phyloP scores from a whole-genome alignment of 2,797 vertebrate genomes.

The Muscicapa striata region DNA sequence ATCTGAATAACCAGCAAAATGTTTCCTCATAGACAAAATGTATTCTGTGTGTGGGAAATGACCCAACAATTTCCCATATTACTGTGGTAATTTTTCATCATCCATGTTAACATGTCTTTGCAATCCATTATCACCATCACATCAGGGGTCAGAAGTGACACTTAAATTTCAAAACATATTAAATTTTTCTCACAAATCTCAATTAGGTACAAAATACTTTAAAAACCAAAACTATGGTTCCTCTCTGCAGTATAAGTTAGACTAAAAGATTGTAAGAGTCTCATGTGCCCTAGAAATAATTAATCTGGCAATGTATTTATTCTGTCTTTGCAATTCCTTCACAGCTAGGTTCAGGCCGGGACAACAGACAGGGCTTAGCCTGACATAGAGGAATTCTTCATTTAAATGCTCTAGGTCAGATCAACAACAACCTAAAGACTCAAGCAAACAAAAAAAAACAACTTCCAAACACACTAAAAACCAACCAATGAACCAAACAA shows the following conservation, averaged over 20 bases:
- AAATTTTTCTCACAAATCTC: neutral
- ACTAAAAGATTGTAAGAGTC: neutral
- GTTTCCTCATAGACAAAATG: neutral
- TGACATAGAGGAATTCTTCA: neutral
- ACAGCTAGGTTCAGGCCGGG: slow-evolving; percentile 18
- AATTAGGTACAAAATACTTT: neutral
- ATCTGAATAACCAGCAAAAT: neutral
- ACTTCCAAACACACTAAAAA: neutral
- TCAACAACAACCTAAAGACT: neutral
- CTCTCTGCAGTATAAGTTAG: neutral
- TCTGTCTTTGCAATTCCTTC: slow-evolving; percentile 11
- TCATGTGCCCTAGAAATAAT: slow-evolving; percentile 25
- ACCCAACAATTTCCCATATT: neutral
- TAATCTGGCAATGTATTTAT: slow-evolving; percentile 22
- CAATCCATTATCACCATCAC: neutral
- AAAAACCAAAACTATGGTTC: neutral
- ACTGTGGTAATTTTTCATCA: neutral
- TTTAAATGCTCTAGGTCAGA: neutral
- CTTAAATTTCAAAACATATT: neutral
- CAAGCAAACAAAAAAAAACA: neutral
- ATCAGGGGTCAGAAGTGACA: neutral
- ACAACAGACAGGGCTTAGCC: slow-evolving; percentile 33
- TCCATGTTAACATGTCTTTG: neutral
- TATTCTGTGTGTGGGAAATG: neutral
- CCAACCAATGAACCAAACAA: neutral